phyloP scores from a whole-genome alignment of 2,888 invertebrate species.

The Monochamus alternatus region DNA sequence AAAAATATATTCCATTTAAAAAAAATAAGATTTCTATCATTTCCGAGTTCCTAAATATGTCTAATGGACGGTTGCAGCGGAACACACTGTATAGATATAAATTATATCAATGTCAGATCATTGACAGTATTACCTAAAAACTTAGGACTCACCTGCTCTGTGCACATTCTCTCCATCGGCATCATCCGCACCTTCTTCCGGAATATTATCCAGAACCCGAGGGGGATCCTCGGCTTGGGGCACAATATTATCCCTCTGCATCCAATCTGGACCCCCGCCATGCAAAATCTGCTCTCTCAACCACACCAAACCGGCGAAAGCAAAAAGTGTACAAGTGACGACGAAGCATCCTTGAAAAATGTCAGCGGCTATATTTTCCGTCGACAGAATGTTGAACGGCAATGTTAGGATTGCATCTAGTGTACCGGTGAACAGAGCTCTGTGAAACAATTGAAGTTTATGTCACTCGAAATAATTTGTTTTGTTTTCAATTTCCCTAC shows the following conservation, averaged over 20 bases:
- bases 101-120: too few relatives aligned
- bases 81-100: too few relatives aligned
- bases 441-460: constrained; percentile 54
- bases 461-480: not conserved
- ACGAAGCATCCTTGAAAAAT: constrained; percentile 97
- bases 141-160: constrained; percentile 27
- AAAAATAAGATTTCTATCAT: too few relatives aligned
- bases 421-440: constrained; percentile 93
- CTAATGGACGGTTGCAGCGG: too few relatives aligned
- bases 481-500: constrained; percentile 17
- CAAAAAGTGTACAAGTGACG: constrained; percentile 95
- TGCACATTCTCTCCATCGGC: not conserved
- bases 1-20: too few relatives aligned
- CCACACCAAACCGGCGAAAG: constrained; percentile 98
- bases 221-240: constrained; percentile 68
- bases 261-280: constrained; percentile 98
- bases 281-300: constrained; percentile 97
- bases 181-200: constrained; percentile 48
- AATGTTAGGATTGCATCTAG: constrained; percentile 89
- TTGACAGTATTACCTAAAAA: too few relatives aligned
- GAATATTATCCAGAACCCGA: constrained; percentile 64
- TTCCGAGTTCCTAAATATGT: too few relatives aligned
- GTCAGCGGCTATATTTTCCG: constrained; percentile 93
- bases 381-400: constrained; percentile 93
- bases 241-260: constrained; percentile 81